phyloP scores from a whole-genome alignment of 2,797 vertebrate species.

The Rhyacichthys aspro region DNA sequence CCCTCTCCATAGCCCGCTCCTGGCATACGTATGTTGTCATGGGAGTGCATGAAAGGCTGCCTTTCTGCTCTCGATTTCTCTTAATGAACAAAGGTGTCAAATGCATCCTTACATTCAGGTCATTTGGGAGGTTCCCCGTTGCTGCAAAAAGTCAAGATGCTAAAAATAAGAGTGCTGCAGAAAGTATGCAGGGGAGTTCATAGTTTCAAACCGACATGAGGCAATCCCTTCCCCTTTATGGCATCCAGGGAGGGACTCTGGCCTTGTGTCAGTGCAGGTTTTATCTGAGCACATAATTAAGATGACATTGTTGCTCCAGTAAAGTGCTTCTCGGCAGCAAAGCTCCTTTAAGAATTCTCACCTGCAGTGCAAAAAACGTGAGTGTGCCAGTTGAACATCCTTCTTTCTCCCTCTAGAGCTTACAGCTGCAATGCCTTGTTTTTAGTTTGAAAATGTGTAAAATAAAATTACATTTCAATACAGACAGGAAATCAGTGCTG shows the following conservation, averaged over 20 bases:
- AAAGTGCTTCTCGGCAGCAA: constrained; percentile 44
- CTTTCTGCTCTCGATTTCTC: constrained; percentile 68
- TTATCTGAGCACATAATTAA: constrained; percentile 72
- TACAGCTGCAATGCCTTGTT: not conserved
- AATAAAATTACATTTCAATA: constrained; percentile 30
- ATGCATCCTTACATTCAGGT: constrained; percentile 67
- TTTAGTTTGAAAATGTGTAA: constrained; percentile 15
- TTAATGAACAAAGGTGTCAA: constrained; percentile 83
- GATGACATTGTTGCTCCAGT: constrained; percentile 57
- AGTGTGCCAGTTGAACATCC: constrained; percentile 36
- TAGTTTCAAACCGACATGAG: constrained; percentile 35
- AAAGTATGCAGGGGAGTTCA: constrained; percentile 51
- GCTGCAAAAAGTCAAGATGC: constrained; percentile 67
- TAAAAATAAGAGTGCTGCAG: constrained; percentile 72
- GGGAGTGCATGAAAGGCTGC: constrained; percentile 67
- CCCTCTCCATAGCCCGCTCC: constrained; percentile 51
- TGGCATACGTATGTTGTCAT: constrained; percentile 56
- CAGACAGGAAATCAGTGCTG: not conserved
- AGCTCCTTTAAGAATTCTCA: constrained; percentile 49
- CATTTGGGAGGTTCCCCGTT: constrained; percentile 72
- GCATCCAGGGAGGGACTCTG: constrained; percentile 51
- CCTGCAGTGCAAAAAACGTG: constrained; percentile 32
- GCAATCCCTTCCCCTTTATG: constrained; percentile 30
- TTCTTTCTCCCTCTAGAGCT: not conserved
- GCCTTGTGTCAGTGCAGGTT: constrained; percentile 44